These are phyloP conservation scores for Linyphia triangularis DNA, from an alignment of 2,888 invertebrate genomes.

Conservation along the genomic window DNA sequence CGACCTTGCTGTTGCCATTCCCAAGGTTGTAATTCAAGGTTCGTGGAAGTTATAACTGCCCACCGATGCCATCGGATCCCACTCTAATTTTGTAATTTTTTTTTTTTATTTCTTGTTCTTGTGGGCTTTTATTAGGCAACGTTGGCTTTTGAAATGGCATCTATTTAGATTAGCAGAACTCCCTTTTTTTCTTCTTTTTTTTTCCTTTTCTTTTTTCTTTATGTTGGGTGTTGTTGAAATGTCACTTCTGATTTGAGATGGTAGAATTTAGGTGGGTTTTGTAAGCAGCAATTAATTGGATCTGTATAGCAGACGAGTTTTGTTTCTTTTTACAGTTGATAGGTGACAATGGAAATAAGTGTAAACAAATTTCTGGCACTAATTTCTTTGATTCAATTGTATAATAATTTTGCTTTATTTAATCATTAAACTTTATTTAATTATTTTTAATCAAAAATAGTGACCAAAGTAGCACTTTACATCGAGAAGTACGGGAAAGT, in stretches of 20 bases:
- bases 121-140: constrained; percentile 19
- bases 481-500: no score
- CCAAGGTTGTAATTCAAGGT: constrained; percentile 27
- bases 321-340: background rate
- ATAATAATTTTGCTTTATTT: background rate
- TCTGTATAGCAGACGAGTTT: background rate
- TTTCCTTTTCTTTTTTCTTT: background rate
- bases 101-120: background rate
- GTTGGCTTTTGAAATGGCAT: background rate
- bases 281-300: constrained; percentile 4
- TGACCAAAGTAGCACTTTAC: no score
- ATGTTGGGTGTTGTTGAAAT: background rate
- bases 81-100: background rate
- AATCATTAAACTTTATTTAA: background rate
- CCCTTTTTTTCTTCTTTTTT: background rate
- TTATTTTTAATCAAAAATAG: no score
- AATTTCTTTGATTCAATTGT: background rate
- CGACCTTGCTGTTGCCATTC: constrained; percentile 12
- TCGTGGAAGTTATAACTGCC: background rate
- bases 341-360: background rate
- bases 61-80: constrained; percentile 16
- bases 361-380: background rate
- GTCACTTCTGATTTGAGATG: background rate
- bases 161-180: background rate
- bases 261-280: background rate